phyloP scores from a whole-genome alignment of 2,113 vertebrate genomes.

The Bungarus multicinctus region DNA sequence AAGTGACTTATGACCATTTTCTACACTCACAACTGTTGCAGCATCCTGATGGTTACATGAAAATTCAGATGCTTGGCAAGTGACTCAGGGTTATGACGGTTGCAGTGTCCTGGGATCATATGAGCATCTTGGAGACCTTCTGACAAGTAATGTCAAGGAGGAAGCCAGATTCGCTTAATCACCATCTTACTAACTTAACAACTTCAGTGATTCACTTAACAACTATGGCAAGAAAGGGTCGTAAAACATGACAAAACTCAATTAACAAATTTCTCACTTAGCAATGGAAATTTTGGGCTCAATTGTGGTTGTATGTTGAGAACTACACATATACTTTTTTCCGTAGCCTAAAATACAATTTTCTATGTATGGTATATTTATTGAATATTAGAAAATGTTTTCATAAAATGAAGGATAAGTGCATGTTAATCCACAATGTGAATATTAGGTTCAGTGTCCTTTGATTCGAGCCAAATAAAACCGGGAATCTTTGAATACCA shows the following conservation, averaged over 20 bases:
- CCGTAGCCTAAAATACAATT: background rate
- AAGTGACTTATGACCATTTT: background rate
- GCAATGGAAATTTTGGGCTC: background rate
- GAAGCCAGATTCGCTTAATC: background rate
- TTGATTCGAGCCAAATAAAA: background rate
- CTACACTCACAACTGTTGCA: background rate
- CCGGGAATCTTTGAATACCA: background rate
- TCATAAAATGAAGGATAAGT: background rate
- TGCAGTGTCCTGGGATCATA: background rate
- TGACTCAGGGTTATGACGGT: background rate
- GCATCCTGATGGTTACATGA: background rate
- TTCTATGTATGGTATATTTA: background rate
- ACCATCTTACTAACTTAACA: background rate
- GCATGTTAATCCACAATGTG: background rate
- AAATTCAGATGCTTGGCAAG: background rate
- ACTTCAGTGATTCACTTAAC: background rate
- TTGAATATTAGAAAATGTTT: background rate
- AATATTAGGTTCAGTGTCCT: background rate
- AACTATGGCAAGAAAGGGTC: background rate
- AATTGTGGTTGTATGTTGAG: background rate
- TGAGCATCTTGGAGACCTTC: background rate
- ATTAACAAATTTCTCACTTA: background rate
- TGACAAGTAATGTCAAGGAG: background rate
- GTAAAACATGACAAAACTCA: background rate
- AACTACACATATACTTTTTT: background rate